Evolutionary conservation across 2,888 invertebrate species (phyloP), one percentile per base, ranked within the genome.

Genomic region (Ectemnius lituratus): DNA sequence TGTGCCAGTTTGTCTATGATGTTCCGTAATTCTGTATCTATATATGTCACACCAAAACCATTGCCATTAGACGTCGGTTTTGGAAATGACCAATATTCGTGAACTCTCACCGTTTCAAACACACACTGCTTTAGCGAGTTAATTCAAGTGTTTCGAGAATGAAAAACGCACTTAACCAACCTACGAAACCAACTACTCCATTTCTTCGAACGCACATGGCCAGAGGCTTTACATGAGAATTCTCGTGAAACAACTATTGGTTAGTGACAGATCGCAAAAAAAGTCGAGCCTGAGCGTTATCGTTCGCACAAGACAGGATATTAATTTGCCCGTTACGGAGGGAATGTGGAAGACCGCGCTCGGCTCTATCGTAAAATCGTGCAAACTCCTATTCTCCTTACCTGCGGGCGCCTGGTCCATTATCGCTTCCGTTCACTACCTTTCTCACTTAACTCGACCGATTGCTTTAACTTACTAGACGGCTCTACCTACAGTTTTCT

Each of bases 1-100:
- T 98, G 98, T 14, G 99, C 99, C 86, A 99, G 93, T 93, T 99
- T 99, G 93, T 99, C 99, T 88, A 99, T 99, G 89, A 99, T 98
- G 92, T 98, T 98, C 89, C 97, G 95, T 88, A 98, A 94, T 91
- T 99, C 98, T 88, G 95, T 96, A 93, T 99, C 99, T 96, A 81
- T 58, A 80, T 16, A 16, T 59, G 61, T 18, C 14, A 57, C 74
- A 79, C 82, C 74, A 82, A 63, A 47, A 23, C 13, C n/a, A 47
- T 8, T 28, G 23, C 45, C 58, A 62, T 20, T 23, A 62, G 58
- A 46, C 27, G 37, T 62, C 27, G 49, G 37, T 37, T 11, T 37
- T 37, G 37, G 37, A 37, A 37, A 58, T 75, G 52, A 62, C 18
- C 62, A 59, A 62, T 67, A 27, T 20, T 64, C 61, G 68, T 67